Evolutionary conservation across 1,140 invertebrate species (phyloP), one percentile per base, ranked within the genome.

Genomic region (Cherax quadricarinatus): DNA sequence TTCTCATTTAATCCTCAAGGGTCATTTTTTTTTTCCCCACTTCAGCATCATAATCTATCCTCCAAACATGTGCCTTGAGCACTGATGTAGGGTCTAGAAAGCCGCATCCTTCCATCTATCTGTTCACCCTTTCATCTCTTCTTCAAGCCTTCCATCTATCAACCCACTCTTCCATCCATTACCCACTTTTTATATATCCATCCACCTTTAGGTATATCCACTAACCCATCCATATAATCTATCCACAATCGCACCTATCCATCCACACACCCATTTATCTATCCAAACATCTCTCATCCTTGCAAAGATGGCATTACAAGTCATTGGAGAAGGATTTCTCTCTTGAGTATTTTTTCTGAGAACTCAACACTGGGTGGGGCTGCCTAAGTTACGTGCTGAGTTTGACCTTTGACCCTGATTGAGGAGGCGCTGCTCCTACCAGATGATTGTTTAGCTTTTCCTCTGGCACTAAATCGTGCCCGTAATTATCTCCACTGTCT

Each of bases 351-450:
- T 60, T 60, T 60, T 60, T 60, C 16, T 16, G 57, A 10, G 9
- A 60, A 10, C 57, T 3, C 62, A 30, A 21, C 18, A 21, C 24
- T 75, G 70, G 6, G 5, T 24, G 24, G n/a, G 4, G 5, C 7
- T 4, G n/a, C 70, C 5, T 21, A 5, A 75, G 70, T 75, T n/a
- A 75, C 70, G 70, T 75, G 70, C n/a, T 75, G 14, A 75, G n/a
- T 4, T 5, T 75, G 70, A 75, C 70, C 70, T 75, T 75, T 75
- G 70, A 75, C 70, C 70, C 12, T 75, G 70, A 75, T 75, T 75
- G 70, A 75, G n/a, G 70, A 30, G 14, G 18, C 70, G 70, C 12
- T n/a, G n/a, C n/a, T 30, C 70, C 66, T 70, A 18, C 14, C 21
- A 6, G 21, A 21, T 70, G 66, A 60, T 3, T 16, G 57, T 5